A percentile compares a stretch with the other conserved stretches of the same genome.
Conservation (phyloP, 2,888 invertebrate species). For the Andrena flavipes region DNA sequence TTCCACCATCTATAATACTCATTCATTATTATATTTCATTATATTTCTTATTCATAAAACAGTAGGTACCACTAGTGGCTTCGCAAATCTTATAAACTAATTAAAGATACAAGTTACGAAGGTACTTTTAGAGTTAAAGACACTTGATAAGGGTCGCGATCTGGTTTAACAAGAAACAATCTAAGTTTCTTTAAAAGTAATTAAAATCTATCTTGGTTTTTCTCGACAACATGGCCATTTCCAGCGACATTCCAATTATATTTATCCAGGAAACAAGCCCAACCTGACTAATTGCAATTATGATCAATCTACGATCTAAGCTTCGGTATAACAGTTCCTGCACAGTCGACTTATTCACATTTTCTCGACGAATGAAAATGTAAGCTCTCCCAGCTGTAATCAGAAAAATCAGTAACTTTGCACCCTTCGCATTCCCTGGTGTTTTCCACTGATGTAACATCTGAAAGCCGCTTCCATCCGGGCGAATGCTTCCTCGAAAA, state of each 20-base stretch:
- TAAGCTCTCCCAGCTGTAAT: background rate
- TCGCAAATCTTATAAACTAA: conserved; percentile 1
- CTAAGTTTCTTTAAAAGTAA: conserved; percentile 8
- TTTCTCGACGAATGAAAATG: background rate
- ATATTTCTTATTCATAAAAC: too few species aligned
- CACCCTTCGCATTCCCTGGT: background rate
- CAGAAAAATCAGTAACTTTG: background rate
- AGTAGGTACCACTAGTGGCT: background rate
- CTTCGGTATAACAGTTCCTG: too few species aligned
- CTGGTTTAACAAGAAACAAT: conserved; percentile 14
- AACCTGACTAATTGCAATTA: too few species aligned
- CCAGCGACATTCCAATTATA: background rate
- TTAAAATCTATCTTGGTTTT: conserved; percentile 18
- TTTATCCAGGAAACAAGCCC: too few species aligned
- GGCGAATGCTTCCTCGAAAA: background rate
- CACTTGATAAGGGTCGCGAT: conserved; percentile 12
- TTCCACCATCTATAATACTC: too few species aligned
- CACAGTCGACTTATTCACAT: too few species aligned
- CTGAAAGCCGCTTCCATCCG: background rate
- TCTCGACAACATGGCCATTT: background rate
- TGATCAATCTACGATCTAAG: too few species aligned
- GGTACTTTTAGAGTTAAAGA: background rate
- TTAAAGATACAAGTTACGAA: conserved; percentile 28
- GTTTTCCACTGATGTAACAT: background rate
- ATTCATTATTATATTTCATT: too few species aligned